Evolutionary conservation across 53 echinoderm and acorn worm genomes (phyloP), one percentile per base, ranked within the genome.

Genomic region (Echinometra lucunter): DNA sequence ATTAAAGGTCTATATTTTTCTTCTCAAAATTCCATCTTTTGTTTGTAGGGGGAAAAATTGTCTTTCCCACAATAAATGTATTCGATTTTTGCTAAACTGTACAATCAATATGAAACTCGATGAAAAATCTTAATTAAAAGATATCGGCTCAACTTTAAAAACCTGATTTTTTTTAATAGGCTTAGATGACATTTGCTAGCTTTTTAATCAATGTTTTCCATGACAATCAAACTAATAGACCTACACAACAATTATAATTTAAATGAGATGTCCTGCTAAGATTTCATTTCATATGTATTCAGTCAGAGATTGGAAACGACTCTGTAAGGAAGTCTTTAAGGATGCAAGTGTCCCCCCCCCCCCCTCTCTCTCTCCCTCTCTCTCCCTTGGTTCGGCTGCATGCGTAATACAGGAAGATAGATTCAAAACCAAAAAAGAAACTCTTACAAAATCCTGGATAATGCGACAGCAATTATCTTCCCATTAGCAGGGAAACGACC

Each of bases 381-480:
- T 35, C 56, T 88, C 27, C 18, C 56, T 57, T 32, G 1, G 18
- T 32, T n/a, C 3, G 90, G 19, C 25, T 90, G 32, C 90, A 90
- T 27, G 4, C 58, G 58, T 19, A 37, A 1, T 58, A 90, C 57
- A 58, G 90, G 58, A 58, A 57, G 66, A 58, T 37, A 25, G 90
- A 90, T 78, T 78, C 35, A 35, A 78, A 63, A 34, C 40, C 42
- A 57, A 90, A 55, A 89, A 45, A 58, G 81, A 80, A 75, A 93
- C 57, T 92, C 69, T 92, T 42, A 92, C 92, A 70, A 92, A 92
- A 72, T 92, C 74, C 28, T 67, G 92, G 37, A 93, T 93, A 80
- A 93, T 80, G 81, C 93, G 58, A 75, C 37, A 93, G 78, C 93
- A 93, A 93, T 93, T 93, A 93, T 80, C 78, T 56, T 80, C 93